Evolutionary conservation across 2,888 invertebrate genomes (phyloP).

Genomic region (Drosophila monieri): DNA sequence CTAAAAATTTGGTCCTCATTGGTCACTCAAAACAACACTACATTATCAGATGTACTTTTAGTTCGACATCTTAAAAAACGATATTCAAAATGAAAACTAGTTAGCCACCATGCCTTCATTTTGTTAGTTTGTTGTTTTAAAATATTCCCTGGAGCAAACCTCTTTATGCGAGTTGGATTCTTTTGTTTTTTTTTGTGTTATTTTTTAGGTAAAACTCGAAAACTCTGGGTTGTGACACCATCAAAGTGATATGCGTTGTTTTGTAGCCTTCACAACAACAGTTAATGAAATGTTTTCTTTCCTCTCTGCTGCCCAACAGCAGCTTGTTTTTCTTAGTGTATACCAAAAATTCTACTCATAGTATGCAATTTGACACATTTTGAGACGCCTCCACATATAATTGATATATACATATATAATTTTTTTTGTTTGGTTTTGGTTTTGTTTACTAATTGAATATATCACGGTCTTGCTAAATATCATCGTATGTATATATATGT

Average conservation of each 20-base stretch:
- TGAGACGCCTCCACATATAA: slow-evolving; percentile 64
- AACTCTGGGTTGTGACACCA: slow-evolving; percentile 47
- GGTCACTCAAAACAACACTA: slow-evolving; percentile 55
- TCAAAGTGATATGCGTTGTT: slow-evolving; percentile 72
- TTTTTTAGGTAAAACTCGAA: slow-evolving; percentile 24
- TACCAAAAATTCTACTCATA: slow-evolving; percentile 48
- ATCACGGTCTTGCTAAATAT: slow-evolving; percentile 79
- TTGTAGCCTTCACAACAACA: slow-evolving; percentile 65
- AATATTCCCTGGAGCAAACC: slow-evolving; percentile 18
- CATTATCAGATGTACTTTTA: slow-evolving; percentile 30
- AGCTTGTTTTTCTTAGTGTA: slow-evolving; percentile 10
- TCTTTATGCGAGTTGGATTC: slow-evolving; percentile 10
- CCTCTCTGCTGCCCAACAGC: too few relatives aligned
- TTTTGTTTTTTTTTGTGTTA: slow-evolving; percentile 11
- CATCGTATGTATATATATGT: slow-evolving; percentile 65
- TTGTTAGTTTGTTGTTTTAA: background rate
- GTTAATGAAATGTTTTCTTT: slow-evolving; percentile 42
- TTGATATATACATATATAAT: slow-evolving; percentile 47
- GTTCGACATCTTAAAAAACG: slow-evolving; percentile 24
- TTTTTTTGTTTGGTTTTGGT: slow-evolving; percentile 24
- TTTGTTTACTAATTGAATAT: slow-evolving; percentile 67
- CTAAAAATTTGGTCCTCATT: slow-evolving; percentile 75
- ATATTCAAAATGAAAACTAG: slow-evolving; percentile 47
- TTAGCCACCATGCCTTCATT: slow-evolving; percentile 1
- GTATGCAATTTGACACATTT: slow-evolving; percentile 70